Evolutionary conservation across 2,113 vertebrate genomes (phyloP).

Genomic region (Peromyscus polionotus): DNA sequence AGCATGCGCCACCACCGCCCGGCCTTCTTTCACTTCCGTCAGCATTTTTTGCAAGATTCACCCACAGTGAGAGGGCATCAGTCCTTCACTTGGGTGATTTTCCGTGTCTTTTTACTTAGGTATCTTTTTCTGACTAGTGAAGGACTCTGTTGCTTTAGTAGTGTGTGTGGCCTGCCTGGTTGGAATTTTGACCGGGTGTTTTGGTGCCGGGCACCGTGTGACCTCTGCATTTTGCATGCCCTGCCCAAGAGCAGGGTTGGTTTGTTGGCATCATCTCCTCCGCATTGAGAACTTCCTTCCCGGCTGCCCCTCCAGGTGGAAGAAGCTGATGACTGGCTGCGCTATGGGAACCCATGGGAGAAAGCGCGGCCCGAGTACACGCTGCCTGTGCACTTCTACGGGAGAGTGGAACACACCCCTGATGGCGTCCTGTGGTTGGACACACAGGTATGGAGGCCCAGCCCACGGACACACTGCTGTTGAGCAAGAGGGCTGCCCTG

Average conservation of each 20-base stretch:
- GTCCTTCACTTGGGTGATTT: background rate
- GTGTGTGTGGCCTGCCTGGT: background rate
- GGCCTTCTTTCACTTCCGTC: too few relatives aligned
- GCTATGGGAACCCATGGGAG: constrained; percentile 95
- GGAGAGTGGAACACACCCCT: constrained; percentile 86
- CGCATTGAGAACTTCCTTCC: too few relatives aligned
- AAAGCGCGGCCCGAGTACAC: constrained; percentile 94
- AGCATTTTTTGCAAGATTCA: background rate
- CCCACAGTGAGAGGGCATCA: background rate
- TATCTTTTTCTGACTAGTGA: background rate
- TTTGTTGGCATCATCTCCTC: accelerated
- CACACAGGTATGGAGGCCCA: constrained; percentile 88
- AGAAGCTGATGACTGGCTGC: constrained; percentile 95
- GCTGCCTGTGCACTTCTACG: constrained; percentile 93
- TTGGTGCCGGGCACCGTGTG: accelerated
- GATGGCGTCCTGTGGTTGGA: constrained; percentile 90
- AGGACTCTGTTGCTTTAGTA: background rate
- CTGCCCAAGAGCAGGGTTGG: background rate
- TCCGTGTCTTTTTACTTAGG: background rate
- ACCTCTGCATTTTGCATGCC: accelerated
- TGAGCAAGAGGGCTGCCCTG: background rate
- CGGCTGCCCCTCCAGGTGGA: constrained; percentile 88
- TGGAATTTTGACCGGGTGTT: background rate
- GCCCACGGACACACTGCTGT: background rate
- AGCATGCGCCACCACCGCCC: too few relatives aligned